Percentiles rank a stretch among this genome's conserved stretches.
phyloP scores from a whole-genome alignment of 23 tunicate species.

The Phallusia fumigata region DNA sequence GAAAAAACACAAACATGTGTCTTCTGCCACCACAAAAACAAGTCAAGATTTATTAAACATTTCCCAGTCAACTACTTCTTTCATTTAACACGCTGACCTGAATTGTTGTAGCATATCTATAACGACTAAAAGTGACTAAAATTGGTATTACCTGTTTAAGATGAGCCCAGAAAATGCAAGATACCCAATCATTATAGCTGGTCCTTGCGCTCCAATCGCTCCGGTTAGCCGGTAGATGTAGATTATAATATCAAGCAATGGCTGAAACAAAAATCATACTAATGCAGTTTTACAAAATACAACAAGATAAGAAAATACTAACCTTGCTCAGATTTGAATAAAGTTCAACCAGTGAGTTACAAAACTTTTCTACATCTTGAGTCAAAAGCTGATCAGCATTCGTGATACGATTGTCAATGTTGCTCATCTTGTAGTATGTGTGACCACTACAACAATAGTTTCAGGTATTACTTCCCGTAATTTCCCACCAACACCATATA shows the following conservation, averaged over 20 bases:
- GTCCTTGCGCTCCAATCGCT: constrained; percentile 90
- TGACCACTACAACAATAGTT: constrained; percentile 40
- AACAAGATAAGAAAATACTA: not conserved
- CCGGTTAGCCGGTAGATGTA: constrained; percentile 82
- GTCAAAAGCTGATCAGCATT: constrained; percentile 93
- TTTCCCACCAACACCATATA: not conserved
- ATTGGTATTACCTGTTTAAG: constrained; percentile 38
- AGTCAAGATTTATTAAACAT: not conserved
- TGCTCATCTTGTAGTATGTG: constrained; percentile 94
- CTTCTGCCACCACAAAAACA: not conserved
- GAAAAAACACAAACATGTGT: no score
- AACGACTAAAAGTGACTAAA: no score
- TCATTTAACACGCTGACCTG: not conserved
- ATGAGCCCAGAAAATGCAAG: constrained; percentile 75
- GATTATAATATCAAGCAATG: constrained; percentile 79
- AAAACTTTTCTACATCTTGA: constrained; percentile 93
- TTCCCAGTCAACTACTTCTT: not conserved
- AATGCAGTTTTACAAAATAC: not conserved
- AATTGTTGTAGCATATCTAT: not conserved
- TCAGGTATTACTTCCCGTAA: not conserved
- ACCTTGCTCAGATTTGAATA: constrained; percentile 91
- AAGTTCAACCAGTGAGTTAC: constrained; percentile 83
- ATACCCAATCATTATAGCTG: constrained; percentile 83
- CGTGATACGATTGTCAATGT: constrained; percentile 85
- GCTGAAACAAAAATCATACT: constrained; percentile 21